phyloP scores from a whole-genome alignment of 2,888 invertebrate species.

The Prostheceraeus crozeri region DNA sequence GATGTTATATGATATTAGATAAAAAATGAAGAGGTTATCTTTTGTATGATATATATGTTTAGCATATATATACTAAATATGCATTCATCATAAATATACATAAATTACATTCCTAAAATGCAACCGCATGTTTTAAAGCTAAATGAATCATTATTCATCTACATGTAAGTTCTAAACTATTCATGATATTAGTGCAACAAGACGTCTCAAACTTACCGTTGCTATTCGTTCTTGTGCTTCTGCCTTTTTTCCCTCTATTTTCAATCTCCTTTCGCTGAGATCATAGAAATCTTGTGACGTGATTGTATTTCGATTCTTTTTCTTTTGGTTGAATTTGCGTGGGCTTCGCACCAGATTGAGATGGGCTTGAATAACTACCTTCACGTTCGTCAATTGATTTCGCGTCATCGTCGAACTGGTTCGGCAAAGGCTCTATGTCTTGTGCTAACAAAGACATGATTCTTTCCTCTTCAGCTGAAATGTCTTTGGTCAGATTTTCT shows the following conservation, averaged over 20 bases:
- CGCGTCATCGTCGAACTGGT: conserved; percentile 14
- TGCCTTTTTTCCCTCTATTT: conserved; percentile 4
- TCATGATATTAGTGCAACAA: no score
- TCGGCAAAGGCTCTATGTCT: conserved; percentile 5
- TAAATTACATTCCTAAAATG: no score
- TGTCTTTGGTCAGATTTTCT: background rate
- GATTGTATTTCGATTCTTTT: conserved; percentile 6
- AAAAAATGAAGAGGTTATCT: no score
- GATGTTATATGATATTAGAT: no score
- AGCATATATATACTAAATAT: no score
- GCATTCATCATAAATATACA: no score
- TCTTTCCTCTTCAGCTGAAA: conserved; percentile 10
- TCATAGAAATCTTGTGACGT: conserved; percentile 17
- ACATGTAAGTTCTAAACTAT: no score
- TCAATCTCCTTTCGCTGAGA: background rate
- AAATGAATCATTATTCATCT: no score
- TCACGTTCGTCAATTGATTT: conserved; percentile 7
- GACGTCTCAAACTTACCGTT: conserved; percentile 16
- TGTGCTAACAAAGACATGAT: background rate
- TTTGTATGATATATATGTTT: no score
- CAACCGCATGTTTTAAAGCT: no score
- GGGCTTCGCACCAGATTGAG: no score
- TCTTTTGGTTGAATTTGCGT: conserved; percentile 6
- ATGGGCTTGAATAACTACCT: no score
- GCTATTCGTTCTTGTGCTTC: conserved; percentile 19